A percentile compares a stretch with the other conserved stretches of the same genome.
These are phyloP conservation scores for Hipparchia semele DNA, from an alignment of 2,888 invertebrate species.

Conservation along the genomic window DNA sequence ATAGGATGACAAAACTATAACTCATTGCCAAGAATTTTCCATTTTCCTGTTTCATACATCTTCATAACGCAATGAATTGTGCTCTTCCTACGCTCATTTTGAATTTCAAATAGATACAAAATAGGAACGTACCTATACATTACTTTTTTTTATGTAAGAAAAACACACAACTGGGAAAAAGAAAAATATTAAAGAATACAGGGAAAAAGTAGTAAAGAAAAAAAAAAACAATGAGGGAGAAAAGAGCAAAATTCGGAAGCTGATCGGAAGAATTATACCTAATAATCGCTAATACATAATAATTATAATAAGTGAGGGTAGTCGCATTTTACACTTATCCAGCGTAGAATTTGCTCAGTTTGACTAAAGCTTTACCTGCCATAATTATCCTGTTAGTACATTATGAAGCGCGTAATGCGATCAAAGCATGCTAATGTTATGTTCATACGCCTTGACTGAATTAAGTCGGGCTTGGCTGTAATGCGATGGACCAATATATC, in stretches of 20 bases:
- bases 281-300: no score
- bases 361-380: not conserved
- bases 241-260: no score
- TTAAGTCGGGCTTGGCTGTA: not conserved
- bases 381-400: not conserved
- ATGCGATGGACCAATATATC: not conserved
- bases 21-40: constrained; percentile 18
- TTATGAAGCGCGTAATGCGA: not conserved
- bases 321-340: not conserved
- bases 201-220: no score
- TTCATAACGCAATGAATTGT: constrained; percentile 11
- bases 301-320: no score
- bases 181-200: no score
- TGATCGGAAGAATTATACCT: no score
- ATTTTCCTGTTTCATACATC: constrained; percentile 11
- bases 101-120: constrained; percentile 12
- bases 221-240: no score
- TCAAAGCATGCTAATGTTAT: not conserved
- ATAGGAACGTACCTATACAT: not conserved
- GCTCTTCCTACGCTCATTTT: constrained; percentile 2
- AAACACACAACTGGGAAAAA: no score
- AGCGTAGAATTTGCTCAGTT: not conserved
- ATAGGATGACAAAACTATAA: constrained; percentile 1
- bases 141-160: not conserved
- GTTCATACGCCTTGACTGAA: not conserved